Conservation (phyloP, 2,113 vertebrate species). For the Galbula dea region DNA sequence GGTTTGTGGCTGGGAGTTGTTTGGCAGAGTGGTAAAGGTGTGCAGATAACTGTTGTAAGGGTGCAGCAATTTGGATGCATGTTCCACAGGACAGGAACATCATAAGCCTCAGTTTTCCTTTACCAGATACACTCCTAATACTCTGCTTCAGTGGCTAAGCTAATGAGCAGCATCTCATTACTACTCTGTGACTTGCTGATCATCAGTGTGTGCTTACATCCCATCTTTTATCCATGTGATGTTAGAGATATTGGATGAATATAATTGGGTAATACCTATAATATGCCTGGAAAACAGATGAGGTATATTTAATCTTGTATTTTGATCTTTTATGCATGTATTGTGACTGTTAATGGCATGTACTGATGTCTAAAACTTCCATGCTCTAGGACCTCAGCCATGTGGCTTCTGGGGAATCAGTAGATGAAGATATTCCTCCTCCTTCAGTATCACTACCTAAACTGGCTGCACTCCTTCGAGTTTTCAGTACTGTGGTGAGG, state of each 20-base stretch:
- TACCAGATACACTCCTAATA: neutral
- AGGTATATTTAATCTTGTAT: neutral
- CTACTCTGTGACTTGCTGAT: neutral
- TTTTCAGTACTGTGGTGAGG: conserved; percentile 97
- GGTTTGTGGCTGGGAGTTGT: neutral
- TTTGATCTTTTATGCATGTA: neutral
- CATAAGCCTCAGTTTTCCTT: neutral
- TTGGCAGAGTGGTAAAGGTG: neutral
- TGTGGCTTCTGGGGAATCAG: conserved; percentile 84
- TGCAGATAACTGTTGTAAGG: neutral
- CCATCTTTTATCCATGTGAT: neutral
- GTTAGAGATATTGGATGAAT: neutral
- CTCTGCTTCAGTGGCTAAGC: neutral
- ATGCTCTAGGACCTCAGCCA: conserved; percentile 89
- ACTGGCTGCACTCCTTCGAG: conserved; percentile 90
- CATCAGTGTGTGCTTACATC: neutral
- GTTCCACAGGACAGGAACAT: neutral
- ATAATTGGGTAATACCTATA: neutral
- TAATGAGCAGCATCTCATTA: neutral
- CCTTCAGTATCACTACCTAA: conserved; percentile 95
- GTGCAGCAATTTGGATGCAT: neutral
- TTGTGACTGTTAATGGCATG: neutral
- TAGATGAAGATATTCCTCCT: conserved; percentile 95
- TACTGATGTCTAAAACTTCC: neutral
- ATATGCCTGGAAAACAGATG: neutral